Evolutionary conservation across 2,113 vertebrate species (phyloP), one percentile per base, ranked within the genome.

Genomic region (Thalassoma bifasciatum): DNA sequence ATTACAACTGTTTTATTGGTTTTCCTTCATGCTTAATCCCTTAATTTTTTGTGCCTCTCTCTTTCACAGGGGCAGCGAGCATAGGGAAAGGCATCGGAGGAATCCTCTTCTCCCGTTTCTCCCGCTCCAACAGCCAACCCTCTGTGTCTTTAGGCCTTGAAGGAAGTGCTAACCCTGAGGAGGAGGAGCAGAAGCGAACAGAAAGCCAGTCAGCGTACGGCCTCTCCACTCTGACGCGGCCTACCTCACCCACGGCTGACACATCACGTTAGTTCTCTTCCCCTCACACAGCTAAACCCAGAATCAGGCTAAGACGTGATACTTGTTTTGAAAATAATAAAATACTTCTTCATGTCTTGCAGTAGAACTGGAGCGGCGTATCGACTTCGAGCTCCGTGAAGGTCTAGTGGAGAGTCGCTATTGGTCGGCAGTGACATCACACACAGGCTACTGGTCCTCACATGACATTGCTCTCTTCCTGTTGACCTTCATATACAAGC

Each of bases 401-500:
- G 97, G 98, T 78, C 89, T 99, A 4, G 98, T 99, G 90, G 97
- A 99, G 90, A 99, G 96, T 88, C 95, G 98, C 76, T 99, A 98
- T 73, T 99, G 98, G 98, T 99, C 98, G 0, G 96, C 97, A 0
- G 97, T 99, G 89, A 99, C 98, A 0, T 99, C 98, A 0, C 98
- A 99, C 90, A 99, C 98, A 21, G 95, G 96, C 71, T 99, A 99
- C 53, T 99, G 98, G 98, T 97, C 95, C 37, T 99, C 98, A 7
- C 95, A 96, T 83, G 98, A 99, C 68, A 95, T 99, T 10, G 97
- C 98, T 0, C 96, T 99, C 16, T 99, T 99, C 89, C 94, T 99
- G 17, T 92, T 99, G 71, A 97, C 97, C 66, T 99, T 99, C 92
- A 96, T 99, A 92, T 97, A 95, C 86, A 96, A 95, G 86, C 94